These are phyloP conservation scores for Hirtodrosophila histrioides DNA, from an alignment of 2,888 invertebrate genomes.

Conservation along the genomic window DNA sequence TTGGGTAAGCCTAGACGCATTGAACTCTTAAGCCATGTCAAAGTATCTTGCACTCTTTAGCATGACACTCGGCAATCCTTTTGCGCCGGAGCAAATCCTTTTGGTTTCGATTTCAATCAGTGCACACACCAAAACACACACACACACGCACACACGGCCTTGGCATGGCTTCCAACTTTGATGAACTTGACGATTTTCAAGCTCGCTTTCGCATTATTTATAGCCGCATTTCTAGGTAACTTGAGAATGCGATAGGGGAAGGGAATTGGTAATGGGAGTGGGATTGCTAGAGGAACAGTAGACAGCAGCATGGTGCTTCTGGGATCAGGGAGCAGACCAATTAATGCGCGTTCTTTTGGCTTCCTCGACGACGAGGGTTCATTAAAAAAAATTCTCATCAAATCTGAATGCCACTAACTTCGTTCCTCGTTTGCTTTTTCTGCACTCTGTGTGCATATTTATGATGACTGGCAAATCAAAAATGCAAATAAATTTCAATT, in stretches of 20 bases:
- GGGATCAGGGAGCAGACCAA: slow-evolving; percentile 44
- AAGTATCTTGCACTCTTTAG: slow-evolving; percentile 47
- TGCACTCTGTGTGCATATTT: slow-evolving; percentile 67
- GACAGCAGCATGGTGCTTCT: slow-evolving; percentile 1
- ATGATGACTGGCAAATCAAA: slow-evolving; percentile 74
- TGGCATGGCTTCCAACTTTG: slow-evolving; percentile 60
- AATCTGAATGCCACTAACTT: slow-evolving; percentile 34
- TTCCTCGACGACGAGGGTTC: slow-evolving; percentile 38
- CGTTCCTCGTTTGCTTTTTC: slow-evolving; percentile 14
- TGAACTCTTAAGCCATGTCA: slow-evolving; percentile 71
- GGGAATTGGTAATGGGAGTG: slow-evolving; percentile 1
- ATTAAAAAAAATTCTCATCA: slow-evolving; percentile 39
- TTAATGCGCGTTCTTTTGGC: slow-evolving; percentile 65
- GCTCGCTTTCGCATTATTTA: slow-evolving; percentile 48
- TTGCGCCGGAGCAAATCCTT: slow-evolving; percentile 53
- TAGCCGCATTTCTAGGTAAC: slow-evolving; percentile 29
- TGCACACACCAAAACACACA: slow-evolving; percentile 24
- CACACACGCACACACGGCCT: slow-evolving; percentile 8
- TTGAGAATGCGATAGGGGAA: slow-evolving; percentile 10
- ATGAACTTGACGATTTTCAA: slow-evolving; percentile 55
- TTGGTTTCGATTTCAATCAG: slow-evolving; percentile 74
- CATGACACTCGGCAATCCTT: slow-evolving; percentile 43
- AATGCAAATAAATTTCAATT: slow-evolving; percentile 81
- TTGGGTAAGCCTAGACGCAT: slow-evolving; percentile 38
- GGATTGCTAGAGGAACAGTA: neutral